Percentiles rank a stretch among this genome's conserved stretches.
phyloP scores from a whole-genome alignment of 2,888 invertebrate species.

The Laspeyria flexula region DNA sequence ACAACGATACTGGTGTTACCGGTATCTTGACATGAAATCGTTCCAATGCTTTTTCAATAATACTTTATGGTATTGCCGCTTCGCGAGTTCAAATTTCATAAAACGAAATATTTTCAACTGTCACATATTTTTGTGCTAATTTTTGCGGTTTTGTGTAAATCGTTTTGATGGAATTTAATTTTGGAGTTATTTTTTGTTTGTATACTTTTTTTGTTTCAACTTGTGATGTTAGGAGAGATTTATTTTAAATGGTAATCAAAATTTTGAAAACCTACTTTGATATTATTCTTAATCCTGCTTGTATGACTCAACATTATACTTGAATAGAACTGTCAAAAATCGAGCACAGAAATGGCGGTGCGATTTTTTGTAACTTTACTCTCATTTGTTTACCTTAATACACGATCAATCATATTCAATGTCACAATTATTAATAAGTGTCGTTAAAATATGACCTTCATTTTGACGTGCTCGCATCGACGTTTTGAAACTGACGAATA shows the following conservation, averaged over 20 bases:
- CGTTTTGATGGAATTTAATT: not conserved
- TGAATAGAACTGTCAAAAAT: too few relatives aligned
- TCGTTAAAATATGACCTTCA: slow-evolving; percentile 34
- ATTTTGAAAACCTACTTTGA: too few relatives aligned
- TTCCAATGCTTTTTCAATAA: slow-evolving; percentile 25
- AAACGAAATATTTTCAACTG: slow-evolving; percentile 16
- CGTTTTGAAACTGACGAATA: not conserved
- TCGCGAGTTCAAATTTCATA: slow-evolving; percentile 36
- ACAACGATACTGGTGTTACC: slow-evolving; percentile 35
- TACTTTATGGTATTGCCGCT: slow-evolving; percentile 32
- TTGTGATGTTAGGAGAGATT: not conserved
- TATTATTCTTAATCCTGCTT: too few relatives aligned
- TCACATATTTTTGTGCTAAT: slow-evolving; percentile 19
- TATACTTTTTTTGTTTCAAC: not conserved
- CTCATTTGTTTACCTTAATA: too few relatives aligned
- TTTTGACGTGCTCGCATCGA: slow-evolving; percentile 1
- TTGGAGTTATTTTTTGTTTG: not conserved
- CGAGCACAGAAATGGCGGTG: too few relatives aligned
- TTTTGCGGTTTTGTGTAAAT: slow-evolving; percentile 12
- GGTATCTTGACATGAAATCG: slow-evolving; percentile 32
- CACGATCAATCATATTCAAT: slow-evolving; percentile 7
- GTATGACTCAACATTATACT: too few relatives aligned
- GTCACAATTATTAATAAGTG: slow-evolving; percentile 27
- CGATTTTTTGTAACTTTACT: too few relatives aligned
- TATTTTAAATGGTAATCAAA: too few relatives aligned